Conservation (phyloP, 2,797 vertebrate genomes). For the Amniataba percoides region DNA sequence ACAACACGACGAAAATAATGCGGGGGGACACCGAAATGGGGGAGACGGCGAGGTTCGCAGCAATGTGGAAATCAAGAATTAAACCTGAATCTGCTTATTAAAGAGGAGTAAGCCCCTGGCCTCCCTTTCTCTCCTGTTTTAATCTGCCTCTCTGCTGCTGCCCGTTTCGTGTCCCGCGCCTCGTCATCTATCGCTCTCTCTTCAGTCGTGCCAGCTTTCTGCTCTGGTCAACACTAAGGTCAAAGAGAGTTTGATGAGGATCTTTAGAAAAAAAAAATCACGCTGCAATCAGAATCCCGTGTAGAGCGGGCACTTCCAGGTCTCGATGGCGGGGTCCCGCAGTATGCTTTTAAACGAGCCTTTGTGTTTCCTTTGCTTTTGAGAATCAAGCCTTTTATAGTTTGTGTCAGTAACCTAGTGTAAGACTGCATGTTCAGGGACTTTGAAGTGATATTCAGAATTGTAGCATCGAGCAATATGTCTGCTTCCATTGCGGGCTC, state of each 20-base stretch:
- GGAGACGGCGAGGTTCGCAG: neutral
- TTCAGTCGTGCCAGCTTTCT: slow-evolving; percentile 44
- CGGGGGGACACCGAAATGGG: neutral
- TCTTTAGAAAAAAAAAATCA: slow-evolving; percentile 34
- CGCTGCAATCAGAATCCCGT: slow-evolving; percentile 48
- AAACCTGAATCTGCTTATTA: slow-evolving; percentile 71
- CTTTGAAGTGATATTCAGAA: slow-evolving; percentile 51
- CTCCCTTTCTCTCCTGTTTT: slow-evolving; percentile 31
- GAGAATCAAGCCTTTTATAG: slow-evolving; percentile 33
- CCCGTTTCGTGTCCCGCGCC: slow-evolving; percentile 49
- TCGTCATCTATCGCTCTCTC: slow-evolving; percentile 48
- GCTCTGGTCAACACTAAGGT: slow-evolving; percentile 37
- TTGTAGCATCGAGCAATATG: slow-evolving; percentile 31
- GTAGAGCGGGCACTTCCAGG: slow-evolving; percentile 24
- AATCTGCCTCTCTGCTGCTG: slow-evolving; percentile 50
- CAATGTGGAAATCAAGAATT: slow-evolving; percentile 54
- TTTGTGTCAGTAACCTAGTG: slow-evolving; percentile 34
- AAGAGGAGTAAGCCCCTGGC: slow-evolving; percentile 46
- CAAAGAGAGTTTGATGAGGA: slow-evolving; percentile 45
- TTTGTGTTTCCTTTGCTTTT: slow-evolving; percentile 30
- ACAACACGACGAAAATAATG: slow-evolving; percentile 6
- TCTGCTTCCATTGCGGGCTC: slow-evolving; percentile 45
- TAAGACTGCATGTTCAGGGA: slow-evolving; percentile 35
- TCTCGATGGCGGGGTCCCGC: slow-evolving; percentile 13
- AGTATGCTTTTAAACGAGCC: slow-evolving; percentile 20